A percentile compares a stretch with the other conserved stretches of the same genome.
Evolutionary conservation across 2,797 vertebrate genomes (phyloP).

Genomic region (Lutjanus campechanus): DNA sequence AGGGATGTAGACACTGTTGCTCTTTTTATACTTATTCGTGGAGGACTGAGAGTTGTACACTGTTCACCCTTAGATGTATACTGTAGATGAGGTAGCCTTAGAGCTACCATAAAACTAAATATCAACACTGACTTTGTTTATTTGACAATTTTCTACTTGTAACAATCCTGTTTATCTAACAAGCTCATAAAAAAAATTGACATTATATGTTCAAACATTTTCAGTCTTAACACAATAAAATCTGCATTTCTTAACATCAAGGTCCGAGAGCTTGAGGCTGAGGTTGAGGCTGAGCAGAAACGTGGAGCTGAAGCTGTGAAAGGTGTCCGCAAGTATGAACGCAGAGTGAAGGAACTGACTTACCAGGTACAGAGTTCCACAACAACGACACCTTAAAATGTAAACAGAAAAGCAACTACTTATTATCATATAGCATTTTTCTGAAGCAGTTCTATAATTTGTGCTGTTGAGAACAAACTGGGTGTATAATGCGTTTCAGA

Average conservation of each 20-base stretch:
- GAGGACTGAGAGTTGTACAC: background rate
- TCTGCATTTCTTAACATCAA: conserved; percentile 56
- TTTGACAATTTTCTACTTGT: background rate
- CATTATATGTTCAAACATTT: background rate
- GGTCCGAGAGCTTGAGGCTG: conserved; percentile 89
- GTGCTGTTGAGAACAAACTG: conserved; percentile 1
- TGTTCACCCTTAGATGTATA: background rate
- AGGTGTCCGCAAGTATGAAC: conserved; percentile 89
- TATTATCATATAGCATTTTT: background rate
- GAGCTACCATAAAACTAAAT: background rate
- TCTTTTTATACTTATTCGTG: background rate
- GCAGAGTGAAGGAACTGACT: conserved; percentile 88
- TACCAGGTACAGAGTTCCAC: conserved; percentile 84
- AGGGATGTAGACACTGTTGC: background rate
- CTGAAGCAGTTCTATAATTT: background rate
- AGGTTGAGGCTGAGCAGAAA: conserved; percentile 90
- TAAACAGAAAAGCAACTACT: background rate
- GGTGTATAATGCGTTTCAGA: conserved; percentile 41
- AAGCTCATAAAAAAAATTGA: background rate
- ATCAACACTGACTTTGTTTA: background rate
- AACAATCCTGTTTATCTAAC: background rate
- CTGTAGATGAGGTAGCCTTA: background rate
- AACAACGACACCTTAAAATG: background rate
- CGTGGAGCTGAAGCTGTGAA: conserved; percentile 86
- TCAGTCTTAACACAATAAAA: background rate